Evolutionary conservation across 2,113 vertebrate genomes (phyloP).

Genomic region (Dryoscopus gambensis): DNA sequence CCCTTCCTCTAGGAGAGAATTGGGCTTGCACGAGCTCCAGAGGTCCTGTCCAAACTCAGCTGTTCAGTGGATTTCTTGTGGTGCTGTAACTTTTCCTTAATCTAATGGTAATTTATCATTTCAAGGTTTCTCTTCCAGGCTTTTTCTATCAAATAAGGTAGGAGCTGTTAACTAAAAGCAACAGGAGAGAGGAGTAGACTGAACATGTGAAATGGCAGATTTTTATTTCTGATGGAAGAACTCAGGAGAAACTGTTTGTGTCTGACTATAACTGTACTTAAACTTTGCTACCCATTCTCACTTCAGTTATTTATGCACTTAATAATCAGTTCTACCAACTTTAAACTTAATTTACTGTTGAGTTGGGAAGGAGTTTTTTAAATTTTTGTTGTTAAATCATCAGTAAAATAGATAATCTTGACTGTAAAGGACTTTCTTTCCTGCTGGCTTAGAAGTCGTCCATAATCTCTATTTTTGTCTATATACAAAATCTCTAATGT

Average conservation of each 20-base stretch:
- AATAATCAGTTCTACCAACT: background rate
- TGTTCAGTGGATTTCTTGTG: background rate
- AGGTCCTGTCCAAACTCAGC: background rate
- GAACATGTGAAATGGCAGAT: background rate
- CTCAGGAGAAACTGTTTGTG: background rate
- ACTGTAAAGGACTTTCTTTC: background rate
- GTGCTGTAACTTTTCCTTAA: background rate
- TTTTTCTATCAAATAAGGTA: background rate
- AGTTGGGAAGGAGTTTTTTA: background rate
- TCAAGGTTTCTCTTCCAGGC: background rate
- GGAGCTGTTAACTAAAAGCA: background rate
- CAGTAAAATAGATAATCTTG: constrained; percentile 16
- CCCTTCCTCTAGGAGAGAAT: background rate
- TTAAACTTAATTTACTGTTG: background rate
- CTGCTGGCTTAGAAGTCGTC: background rate
- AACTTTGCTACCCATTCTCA: background rate
- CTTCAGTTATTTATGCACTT: background rate
- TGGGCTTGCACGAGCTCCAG: background rate
- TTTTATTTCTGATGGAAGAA: background rate
- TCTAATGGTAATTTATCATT: background rate
- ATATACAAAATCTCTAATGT: background rate
- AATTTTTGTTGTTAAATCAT: background rate
- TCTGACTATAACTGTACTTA: background rate
- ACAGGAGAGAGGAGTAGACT: background rate
- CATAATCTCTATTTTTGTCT: background rate